Percentiles rank a stretch among this genome's conserved stretches.
phyloP scores from a whole-genome alignment of 2,113 vertebrate species.

The Salvator merianae region DNA sequence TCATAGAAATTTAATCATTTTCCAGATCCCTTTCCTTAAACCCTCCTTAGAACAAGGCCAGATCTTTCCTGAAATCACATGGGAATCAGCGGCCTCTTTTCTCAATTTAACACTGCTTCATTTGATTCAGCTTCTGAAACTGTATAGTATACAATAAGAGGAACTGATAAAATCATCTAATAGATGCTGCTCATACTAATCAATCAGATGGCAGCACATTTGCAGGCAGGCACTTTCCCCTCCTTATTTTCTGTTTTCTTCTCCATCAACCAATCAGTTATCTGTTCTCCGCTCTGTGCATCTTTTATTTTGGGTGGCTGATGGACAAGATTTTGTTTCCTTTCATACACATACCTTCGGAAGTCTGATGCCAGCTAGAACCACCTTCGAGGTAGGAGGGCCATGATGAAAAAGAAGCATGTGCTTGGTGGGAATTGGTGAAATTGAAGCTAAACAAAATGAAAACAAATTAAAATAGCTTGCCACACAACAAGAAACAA shows the following conservation, averaged over 20 bases:
- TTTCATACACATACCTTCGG: not conserved
- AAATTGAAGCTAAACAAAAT: conserved; percentile 8
- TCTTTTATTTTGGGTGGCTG: not conserved
- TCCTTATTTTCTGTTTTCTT: fast-evolving
- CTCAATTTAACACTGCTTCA: conserved; percentile 54
- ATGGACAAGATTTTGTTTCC: not conserved
- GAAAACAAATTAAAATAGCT: conserved; percentile 14
- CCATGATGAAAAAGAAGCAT: not conserved
- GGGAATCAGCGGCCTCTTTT: not conserved
- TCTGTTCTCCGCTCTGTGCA: fast-evolving
- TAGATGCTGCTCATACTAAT: fast-evolving
- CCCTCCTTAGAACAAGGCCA: conserved; percentile 27
- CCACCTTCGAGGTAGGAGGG: not conserved
- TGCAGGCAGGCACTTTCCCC: not conserved
- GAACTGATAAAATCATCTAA: not conserved
- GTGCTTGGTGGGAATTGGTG: not conserved
- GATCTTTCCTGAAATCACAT: not conserved
- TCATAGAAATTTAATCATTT: conserved; percentile 82
- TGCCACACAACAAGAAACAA: not conserved
- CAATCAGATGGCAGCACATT: fast-evolving
- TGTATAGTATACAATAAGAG: not conserved
- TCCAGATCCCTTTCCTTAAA: not conserved
- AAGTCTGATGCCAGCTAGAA: fast-evolving
- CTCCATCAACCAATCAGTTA: not conserved
- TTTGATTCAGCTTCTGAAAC: conserved; percentile 65